Percentiles rank a stretch among this genome's conserved stretches.
These are phyloP conservation scores for Sialis fuliginosa DNA, from an alignment of 2,888 invertebrate genomes.

Conservation along the genomic window DNA sequence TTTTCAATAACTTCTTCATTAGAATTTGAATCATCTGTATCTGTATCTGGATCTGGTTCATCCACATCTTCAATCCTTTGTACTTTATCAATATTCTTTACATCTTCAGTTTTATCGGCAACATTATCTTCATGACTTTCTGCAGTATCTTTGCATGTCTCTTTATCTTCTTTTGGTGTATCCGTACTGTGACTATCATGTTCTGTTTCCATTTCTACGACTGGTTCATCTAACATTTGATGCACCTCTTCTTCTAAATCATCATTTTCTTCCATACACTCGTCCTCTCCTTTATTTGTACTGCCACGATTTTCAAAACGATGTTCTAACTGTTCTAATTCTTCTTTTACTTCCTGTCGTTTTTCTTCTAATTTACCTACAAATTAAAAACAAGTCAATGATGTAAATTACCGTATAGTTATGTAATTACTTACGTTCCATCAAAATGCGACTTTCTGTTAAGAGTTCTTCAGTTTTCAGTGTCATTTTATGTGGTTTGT, in stretches of 20 bases:
- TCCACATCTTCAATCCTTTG: too few species aligned
- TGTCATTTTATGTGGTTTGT: slow-evolving; percentile 64
- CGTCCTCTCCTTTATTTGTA: slow-evolving; percentile 8
- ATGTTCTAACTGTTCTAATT: slow-evolving; percentile 43
- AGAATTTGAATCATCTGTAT: too few species aligned
- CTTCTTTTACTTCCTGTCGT: slow-evolving; percentile 41
- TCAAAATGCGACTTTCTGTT: slow-evolving; percentile 38
- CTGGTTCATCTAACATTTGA: slow-evolving; percentile 9
- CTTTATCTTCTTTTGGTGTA: too few species aligned
- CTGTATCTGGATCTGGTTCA: too few species aligned
- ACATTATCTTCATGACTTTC: too few species aligned
- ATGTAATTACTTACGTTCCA: slow-evolving; percentile 37
- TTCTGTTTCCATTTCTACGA: slow-evolving; percentile 4
- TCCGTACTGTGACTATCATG: too few species aligned
- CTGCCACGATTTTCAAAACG: slow-evolving; percentile 21
- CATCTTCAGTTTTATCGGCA: too few species aligned
- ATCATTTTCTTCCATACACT: slow-evolving; percentile 13
- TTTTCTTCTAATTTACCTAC: slow-evolving; percentile 45
- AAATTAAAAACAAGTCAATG: slow-evolving; percentile 8
- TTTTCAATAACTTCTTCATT: too few species aligned
- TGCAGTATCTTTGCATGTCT: too few species aligned
- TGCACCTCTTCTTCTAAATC: slow-evolving; percentile 10
- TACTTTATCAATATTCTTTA: too few species aligned
- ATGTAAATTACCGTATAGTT: not conserved
- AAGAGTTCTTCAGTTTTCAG: slow-evolving; percentile 48